phyloP scores from a whole-genome alignment of 2,888 invertebrate genomes.

The Sesamia inferens region DNA sequence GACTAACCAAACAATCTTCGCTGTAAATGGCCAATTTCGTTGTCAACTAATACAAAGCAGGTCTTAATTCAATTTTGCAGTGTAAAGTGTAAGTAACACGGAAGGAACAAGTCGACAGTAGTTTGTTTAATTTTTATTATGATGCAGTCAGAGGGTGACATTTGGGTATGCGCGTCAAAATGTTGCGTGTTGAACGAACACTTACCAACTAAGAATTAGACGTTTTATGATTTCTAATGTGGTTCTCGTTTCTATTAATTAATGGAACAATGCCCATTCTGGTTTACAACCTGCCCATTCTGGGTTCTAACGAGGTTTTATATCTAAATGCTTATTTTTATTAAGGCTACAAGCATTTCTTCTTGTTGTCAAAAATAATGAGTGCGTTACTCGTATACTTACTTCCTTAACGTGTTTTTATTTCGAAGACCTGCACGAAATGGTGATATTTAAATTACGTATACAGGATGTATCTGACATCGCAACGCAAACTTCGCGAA shows the following conservation, averaged over 20 bases:
- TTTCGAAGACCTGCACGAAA: too few relatives aligned
- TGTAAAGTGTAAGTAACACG: slow-evolving; percentile 61
- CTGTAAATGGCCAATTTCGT: slow-evolving; percentile 51
- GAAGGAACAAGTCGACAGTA: slow-evolving; percentile 42
- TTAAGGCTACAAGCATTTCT: slow-evolving; percentile 34
- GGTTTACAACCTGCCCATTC: slow-evolving; percentile 57
- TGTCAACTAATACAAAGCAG: slow-evolving; percentile 53
- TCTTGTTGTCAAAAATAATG: slow-evolving; percentile 40
- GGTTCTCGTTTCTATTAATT: slow-evolving; percentile 73
- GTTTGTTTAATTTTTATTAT: slow-evolving; percentile 52
- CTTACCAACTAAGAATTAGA: slow-evolving; percentile 72
- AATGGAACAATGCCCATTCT: slow-evolving; percentile 69
- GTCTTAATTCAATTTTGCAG: slow-evolving; percentile 64
- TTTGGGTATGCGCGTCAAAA: slow-evolving; percentile 33
- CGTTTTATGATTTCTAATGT: slow-evolving; percentile 72
- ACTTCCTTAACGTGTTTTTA: too few relatives aligned
- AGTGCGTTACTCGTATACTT: not conserved
- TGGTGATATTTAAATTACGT: too few relatives aligned
- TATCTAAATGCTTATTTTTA: slow-evolving; percentile 54
- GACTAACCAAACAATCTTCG: slow-evolving; percentile 48
- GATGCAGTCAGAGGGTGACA: slow-evolving; percentile 44
- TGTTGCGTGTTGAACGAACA: slow-evolving; percentile 64
- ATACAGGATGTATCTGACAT: too few relatives aligned
- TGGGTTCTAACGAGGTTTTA: slow-evolving; percentile 50
- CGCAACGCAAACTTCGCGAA: too few relatives aligned